These are phyloP conservation scores for Noctua fimbriata DNA, from an alignment of 2,888 invertebrate genomes.

Conservation along the genomic window DNA sequence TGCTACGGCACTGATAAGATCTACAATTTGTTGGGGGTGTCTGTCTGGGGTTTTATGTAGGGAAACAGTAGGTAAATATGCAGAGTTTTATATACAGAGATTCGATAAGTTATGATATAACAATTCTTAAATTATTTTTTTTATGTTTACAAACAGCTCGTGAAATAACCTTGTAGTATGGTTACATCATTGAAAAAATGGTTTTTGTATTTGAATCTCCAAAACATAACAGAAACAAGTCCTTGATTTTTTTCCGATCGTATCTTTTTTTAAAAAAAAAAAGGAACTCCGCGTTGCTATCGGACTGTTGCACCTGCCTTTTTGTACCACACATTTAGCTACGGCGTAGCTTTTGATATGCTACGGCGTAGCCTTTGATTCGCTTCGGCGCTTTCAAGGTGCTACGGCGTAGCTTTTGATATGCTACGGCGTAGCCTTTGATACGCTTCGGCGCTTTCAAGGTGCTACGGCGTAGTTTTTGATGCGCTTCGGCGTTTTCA, in stretches of 20 bases:
- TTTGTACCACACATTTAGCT: neutral
- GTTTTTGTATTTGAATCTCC: neutral
- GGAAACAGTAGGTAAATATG: neutral
- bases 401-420: slow-evolving; percentile 3
- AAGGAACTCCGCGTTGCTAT: neutral
- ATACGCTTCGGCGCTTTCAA: neutral
- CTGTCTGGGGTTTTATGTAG: neutral
- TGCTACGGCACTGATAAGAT: slow-evolving; percentile 12
- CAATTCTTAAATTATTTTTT: too few species aligned
- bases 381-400: neutral
- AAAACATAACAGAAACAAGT: neutral
- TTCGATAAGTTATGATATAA: neutral
- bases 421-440: neutral
- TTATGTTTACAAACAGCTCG: too few species aligned
- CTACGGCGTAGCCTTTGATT: too few species aligned
- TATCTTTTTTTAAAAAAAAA: neutral
- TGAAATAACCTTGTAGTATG: too few species aligned
- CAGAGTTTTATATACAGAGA: neutral
- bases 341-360: slow-evolving; percentile 1
- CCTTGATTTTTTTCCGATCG: neutral
- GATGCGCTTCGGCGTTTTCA: neutral
- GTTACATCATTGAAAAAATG: neutral
- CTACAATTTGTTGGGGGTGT: neutral
- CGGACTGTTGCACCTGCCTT: neutral
- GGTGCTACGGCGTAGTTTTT: neutral